These are phyloP conservation scores for Coecobrya sp. DNA, from an alignment of 2,888 invertebrate genomes.

Conservation along the genomic window DNA sequence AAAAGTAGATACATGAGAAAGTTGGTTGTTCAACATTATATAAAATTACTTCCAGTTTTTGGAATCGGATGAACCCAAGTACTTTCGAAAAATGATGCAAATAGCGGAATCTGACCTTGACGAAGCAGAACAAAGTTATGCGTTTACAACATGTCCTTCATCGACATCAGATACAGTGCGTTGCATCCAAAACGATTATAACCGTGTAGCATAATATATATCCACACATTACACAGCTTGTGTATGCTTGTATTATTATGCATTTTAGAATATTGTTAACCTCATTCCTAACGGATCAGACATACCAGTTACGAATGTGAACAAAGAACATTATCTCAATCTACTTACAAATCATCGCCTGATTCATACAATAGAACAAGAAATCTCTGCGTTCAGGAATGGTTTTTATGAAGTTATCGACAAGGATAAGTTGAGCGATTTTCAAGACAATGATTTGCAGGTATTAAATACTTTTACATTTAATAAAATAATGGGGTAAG, in stretches of 20 bases:
- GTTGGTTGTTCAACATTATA: neutral
- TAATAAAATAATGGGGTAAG: too few species aligned
- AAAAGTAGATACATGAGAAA: too few species aligned
- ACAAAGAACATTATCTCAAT: constrained; percentile 65
- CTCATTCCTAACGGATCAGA: constrained; percentile 57
- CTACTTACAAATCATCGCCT: constrained; percentile 23
- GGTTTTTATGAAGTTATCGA: constrained; percentile 56
- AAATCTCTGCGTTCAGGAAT: constrained; percentile 41
- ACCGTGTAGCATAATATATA: neutral
- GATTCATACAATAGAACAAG: constrained; percentile 46
- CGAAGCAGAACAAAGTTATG: neutral
- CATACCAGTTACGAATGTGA: constrained; percentile 28
- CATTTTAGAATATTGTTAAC: constrained; percentile 2
- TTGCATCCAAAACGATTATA: neutral
- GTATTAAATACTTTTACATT: too few species aligned
- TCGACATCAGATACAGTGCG: constrained; percentile 2
- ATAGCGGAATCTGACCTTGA: constrained; percentile 14
- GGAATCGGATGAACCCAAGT: constrained; percentile 62
- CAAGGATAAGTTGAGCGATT: constrained; percentile 51
- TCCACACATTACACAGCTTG: too few species aligned
- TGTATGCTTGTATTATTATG: neutral
- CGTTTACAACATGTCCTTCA: constrained; percentile 44
- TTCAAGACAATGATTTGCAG: constrained; percentile 52
- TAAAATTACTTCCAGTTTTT: constrained; percentile 13
- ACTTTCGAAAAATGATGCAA: constrained; percentile 37